phyloP scores from a whole-genome alignment of 2,113 vertebrate species.

The Prolemur simus region DNA sequence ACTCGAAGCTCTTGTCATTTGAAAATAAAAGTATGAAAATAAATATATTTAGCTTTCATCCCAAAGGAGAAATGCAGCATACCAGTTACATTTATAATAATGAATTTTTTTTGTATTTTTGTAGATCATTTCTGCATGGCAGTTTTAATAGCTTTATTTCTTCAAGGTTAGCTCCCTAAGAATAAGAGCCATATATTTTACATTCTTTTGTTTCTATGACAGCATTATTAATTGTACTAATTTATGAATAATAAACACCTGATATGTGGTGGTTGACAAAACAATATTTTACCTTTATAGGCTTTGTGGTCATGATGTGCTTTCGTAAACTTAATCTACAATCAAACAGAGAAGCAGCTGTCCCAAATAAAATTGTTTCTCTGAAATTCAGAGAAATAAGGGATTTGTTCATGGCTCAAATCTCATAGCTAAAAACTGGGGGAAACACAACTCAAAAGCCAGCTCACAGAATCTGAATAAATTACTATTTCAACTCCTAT shows the following conservation, averaged over 20 bases:
- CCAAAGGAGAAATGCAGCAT: not conserved
- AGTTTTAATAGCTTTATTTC: not conserved
- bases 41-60: not conserved
- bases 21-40: not conserved
- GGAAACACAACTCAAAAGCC: not conserved
- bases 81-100: not conserved
- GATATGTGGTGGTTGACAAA: not conserved
- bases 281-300: not conserved
- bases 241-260: not conserved
- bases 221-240: not conserved
- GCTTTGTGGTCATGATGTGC: not conserved
- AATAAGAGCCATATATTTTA: not conserved
- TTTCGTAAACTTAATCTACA: not conserved
- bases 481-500: not conserved
- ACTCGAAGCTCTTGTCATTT: not conserved
- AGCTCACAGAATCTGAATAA: not conserved
- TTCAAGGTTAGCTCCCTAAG: not conserved
- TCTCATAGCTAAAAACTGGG: not conserved
- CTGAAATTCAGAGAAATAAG: not conserved
- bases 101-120: not conserved
- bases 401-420: not conserved
- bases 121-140: not conserved
- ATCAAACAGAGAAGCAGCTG: not conserved
- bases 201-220: not conserved
- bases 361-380: not conserved